Evolutionary conservation across 2,113 vertebrate genomes (phyloP).

Genomic region (Scortum barcoo): DNA sequence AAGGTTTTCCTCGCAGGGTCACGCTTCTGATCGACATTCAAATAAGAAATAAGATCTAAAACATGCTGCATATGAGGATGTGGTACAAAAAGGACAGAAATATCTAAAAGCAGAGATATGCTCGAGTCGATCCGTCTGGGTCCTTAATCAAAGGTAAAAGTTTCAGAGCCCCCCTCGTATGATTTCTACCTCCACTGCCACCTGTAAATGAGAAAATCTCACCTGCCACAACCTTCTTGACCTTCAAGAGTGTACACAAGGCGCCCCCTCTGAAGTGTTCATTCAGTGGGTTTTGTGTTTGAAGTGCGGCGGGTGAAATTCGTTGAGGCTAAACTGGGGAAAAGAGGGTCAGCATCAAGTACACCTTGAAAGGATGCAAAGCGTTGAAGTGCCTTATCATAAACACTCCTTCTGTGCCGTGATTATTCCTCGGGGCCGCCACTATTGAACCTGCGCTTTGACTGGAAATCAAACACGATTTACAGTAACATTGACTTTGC

Average conservation of each 20-base stretch:
- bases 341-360: conserved; percentile 42
- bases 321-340: conserved; percentile 33
- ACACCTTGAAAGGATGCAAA: conserved; percentile 34
- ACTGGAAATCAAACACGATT: conserved; percentile 39
- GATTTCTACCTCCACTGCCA: conserved; percentile 34
- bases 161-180: conserved; percentile 4
- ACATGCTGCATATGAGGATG: not conserved
- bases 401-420: conserved; percentile 67
- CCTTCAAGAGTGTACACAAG: conserved; percentile 35
- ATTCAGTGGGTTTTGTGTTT: conserved; percentile 37
- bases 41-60: not conserved
- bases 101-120: not conserved
- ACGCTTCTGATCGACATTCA: not conserved
- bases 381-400: conserved; percentile 68
- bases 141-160: conserved; percentile 21
- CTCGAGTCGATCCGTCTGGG: not conserved
- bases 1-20: not conserved
- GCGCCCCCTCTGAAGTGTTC: conserved; percentile 48
- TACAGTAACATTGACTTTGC: conserved; percentile 44
- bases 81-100: not conserved
- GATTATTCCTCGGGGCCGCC: conserved; percentile 38
- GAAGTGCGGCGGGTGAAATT: conserved; percentile 50
- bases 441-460: conserved; percentile 49
- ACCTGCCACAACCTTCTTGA: conserved; percentile 46
- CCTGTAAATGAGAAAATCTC: conserved; percentile 34